A percentile compares a stretch with the other conserved stretches of the same genome.
Evolutionary conservation across 1,140 invertebrate species (phyloP).

Genomic region (Elysia chlorotica): DNA sequence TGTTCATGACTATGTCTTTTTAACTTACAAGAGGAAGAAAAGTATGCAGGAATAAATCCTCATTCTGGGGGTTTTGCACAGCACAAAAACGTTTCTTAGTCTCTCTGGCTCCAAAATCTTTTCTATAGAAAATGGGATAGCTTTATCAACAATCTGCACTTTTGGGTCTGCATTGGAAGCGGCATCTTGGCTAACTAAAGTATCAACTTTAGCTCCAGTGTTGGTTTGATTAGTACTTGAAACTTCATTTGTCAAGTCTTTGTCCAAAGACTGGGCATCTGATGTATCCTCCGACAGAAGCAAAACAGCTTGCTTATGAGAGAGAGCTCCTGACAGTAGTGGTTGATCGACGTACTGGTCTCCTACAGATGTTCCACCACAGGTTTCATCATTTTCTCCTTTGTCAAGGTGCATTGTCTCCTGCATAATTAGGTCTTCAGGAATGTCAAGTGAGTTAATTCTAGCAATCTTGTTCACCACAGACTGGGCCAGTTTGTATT

Average conservation of each 20-base stretch:
- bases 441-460: slow-evolving; percentile 32
- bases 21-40: slow-evolving; percentile 36
- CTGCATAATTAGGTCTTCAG: slow-evolving; percentile 20
- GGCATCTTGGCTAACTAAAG: neutral
- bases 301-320: neutral
- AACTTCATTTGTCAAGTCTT: neutral
- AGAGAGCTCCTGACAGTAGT: neutral
- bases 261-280: neutral
- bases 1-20: too few relatives aligned
- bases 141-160: neutral
- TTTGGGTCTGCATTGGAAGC: neutral
- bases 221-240: too few relatives aligned
- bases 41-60: slow-evolving; percentile 27
- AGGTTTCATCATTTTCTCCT: neutral
- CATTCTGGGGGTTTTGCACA: slow-evolving; percentile 19
- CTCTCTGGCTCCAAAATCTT: too few relatives aligned
- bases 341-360: neutral
- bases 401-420: neutral
- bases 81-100: slow-evolving; percentile 12
- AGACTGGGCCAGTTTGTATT: slow-evolving; percentile 31
- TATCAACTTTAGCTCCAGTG: too few relatives aligned
- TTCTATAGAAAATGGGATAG: too few relatives aligned
- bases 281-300: neutral
- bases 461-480: slow-evolving; percentile 40
- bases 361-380: neutral